Evolutionary conservation across 2,888 invertebrate species (phyloP).

Genomic region (Pseudoips prasinana): DNA sequence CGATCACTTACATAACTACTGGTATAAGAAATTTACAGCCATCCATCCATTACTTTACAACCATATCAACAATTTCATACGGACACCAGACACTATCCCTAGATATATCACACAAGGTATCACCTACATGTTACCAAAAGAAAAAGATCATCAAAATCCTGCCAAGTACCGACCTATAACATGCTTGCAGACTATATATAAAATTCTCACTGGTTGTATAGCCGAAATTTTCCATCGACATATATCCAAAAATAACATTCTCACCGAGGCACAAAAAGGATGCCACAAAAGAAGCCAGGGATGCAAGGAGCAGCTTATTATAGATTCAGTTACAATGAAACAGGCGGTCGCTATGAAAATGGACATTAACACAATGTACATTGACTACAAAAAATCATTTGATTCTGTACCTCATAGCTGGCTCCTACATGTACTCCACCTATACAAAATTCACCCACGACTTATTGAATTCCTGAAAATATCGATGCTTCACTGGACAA

Average conservation of each 20-base stretch:
- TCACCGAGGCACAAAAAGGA: conserved; percentile 28
- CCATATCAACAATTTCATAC: conserved; percentile 12
- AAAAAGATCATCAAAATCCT: conserved; percentile 14
- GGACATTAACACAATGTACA: conserved; percentile 7
- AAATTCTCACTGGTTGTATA: conserved; percentile 26
- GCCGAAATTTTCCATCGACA: conserved; percentile 20
- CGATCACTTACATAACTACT: conserved; percentile 19
- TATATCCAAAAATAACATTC: conserved; percentile 13
- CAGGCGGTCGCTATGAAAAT: conserved; percentile 1
- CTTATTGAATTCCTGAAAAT: neutral
- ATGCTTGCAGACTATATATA: conserved; percentile 32
- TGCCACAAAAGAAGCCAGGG: conserved; percentile 18
- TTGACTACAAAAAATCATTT: conserved; percentile 10
- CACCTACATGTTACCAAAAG: conserved; percentile 29
- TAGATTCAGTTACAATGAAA: conserved; percentile 11
- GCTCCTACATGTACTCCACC: conserved; percentile 5
- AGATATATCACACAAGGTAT: conserved; percentile 5
- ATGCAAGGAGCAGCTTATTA: conserved; percentile 23
- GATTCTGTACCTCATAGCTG: conserved; percentile 13
- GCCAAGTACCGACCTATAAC: conserved; percentile 33
- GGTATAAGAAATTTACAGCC: conserved; percentile 20
- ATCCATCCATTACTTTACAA: conserved; percentile 1
- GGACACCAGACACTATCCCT: conserved; percentile 10
- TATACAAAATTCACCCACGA: conserved; percentile 1
- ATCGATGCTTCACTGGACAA: conserved; percentile 12